Conservation (phyloP, 1,140 invertebrate genomes). For the Anthonomus grandis region DNA sequence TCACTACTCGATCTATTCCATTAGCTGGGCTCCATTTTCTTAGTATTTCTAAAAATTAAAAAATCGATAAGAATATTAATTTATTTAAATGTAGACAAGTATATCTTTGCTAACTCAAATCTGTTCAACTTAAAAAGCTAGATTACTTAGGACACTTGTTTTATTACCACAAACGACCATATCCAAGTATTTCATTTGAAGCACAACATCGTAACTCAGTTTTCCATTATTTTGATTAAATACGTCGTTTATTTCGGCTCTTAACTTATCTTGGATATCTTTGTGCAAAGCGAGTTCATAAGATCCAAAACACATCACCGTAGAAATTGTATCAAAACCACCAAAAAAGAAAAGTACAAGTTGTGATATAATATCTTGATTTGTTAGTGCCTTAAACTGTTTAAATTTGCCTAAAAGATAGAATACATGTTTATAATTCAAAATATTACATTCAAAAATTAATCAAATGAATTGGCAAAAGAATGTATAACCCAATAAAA, state of each 20-base stretch:
- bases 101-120: neutral
- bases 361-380: constrained; percentile 43
- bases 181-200: constrained; percentile 49
- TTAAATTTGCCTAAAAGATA: constrained; percentile 16
- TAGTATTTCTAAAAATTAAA: constrained; percentile 52
- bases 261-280: constrained; percentile 50
- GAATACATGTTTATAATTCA: neutral
- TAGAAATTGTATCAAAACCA: constrained; percentile 46
- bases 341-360: constrained; percentile 48
- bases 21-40: constrained; percentile 55
- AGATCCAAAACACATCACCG: constrained; percentile 36
- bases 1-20: constrained; percentile 52
- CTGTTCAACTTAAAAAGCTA: neutral
- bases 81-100: neutral
- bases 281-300: constrained; percentile 54
- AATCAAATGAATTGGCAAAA: no score
- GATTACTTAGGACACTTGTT: neutral
- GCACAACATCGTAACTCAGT: constrained; percentile 41
- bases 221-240: constrained; percentile 21
- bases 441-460: no score
- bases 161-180: constrained; percentile 46
- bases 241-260: constrained; percentile 38
- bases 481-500: no score
- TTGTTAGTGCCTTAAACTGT: constrained; percentile 35
- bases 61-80: neutral